Conservation (phyloP, 92 coral and sea anemone genomes). For the Porites divaricata region DNA sequence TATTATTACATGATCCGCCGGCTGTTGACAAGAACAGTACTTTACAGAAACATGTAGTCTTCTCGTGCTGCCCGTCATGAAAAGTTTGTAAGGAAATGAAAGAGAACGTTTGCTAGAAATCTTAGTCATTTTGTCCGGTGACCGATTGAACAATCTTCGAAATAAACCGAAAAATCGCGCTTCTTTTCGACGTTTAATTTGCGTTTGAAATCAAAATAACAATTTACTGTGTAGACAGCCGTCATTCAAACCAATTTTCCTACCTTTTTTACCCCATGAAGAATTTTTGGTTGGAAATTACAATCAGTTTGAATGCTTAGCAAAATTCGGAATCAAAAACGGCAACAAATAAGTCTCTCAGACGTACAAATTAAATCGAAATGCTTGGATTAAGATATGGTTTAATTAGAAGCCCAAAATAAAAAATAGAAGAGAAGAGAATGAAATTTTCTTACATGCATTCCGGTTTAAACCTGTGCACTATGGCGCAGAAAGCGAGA, state of each 20-base stretch:
- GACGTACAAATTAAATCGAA: neutral
- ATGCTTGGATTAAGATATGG: conserved; percentile 1
- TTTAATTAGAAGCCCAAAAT: conserved; percentile 3
- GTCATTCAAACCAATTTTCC: too few relatives aligned
- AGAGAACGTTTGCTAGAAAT: neutral
- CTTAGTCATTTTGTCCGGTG: neutral
- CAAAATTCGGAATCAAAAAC: neutral
- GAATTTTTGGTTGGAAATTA: too few relatives aligned
- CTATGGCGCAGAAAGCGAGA: conserved; percentile 82
- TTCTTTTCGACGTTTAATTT: too few relatives aligned
- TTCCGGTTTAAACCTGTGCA: conserved; percentile 79
- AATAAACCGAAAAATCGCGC: too few relatives aligned
- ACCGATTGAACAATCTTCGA: too few relatives aligned
- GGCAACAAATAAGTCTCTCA: neutral
- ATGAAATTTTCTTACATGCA: conserved; percentile 60
- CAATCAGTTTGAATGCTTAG: neutral
- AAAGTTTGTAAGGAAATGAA: neutral
- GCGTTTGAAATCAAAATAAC: too few relatives aligned
- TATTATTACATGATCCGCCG: neutral
- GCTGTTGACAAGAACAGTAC: conserved; percentile 21
- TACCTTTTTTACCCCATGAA: too few relatives aligned
- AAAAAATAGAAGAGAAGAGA: neutral
- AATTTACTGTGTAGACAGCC: too few relatives aligned
- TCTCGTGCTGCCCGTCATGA: neutral
- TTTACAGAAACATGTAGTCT: neutral